phyloP scores from a whole-genome alignment of 1,140 invertebrate genomes.

The Ceratina japonica region DNA sequence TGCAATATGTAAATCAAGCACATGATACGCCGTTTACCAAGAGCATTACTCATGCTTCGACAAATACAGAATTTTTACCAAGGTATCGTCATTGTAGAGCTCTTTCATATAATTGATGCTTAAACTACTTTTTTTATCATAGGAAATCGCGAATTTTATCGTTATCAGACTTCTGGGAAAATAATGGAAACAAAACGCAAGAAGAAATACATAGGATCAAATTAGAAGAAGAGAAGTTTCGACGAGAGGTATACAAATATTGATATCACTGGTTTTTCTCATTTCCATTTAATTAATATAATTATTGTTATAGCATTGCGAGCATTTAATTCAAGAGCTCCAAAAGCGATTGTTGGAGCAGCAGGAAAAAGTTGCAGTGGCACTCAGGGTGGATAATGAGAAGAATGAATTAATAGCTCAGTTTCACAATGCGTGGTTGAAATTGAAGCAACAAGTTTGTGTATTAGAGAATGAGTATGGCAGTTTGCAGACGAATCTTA shows the following conservation, averaged over 20 bases:
- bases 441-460: constrained; percentile 76
- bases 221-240: constrained; percentile 88
- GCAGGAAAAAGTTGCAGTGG: constrained; percentile 88
- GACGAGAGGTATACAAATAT: constrained; percentile 81
- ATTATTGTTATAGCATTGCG: constrained; percentile 83
- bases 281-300: constrained; percentile 15
- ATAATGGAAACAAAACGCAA: constrained; percentile 69
- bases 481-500: constrained; percentile 69
- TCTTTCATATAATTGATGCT: not conserved
- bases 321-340: constrained; percentile 86
- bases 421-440: constrained; percentile 81
- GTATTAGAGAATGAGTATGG: constrained; percentile 75
- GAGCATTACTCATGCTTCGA: constrained; percentile 39
- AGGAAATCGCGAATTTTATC: constrained; percentile 75
- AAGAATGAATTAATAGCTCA: constrained; percentile 86
- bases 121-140: constrained; percentile 25
- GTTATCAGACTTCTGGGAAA: constrained; percentile 81
- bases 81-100: constrained; percentile 52
- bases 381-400: constrained; percentile 85
- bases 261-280: not conserved
- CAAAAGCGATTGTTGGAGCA: constrained; percentile 87
- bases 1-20: constrained; percentile 27
- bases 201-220: constrained; percentile 79
- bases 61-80: constrained; percentile 59
- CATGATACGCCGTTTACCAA: constrained; percentile 16